Percentiles rank a stretch among this genome's conserved stretches.
Conservation (phyloP, 2,113 vertebrate genomes). For the Lepus europaeus region DNA sequence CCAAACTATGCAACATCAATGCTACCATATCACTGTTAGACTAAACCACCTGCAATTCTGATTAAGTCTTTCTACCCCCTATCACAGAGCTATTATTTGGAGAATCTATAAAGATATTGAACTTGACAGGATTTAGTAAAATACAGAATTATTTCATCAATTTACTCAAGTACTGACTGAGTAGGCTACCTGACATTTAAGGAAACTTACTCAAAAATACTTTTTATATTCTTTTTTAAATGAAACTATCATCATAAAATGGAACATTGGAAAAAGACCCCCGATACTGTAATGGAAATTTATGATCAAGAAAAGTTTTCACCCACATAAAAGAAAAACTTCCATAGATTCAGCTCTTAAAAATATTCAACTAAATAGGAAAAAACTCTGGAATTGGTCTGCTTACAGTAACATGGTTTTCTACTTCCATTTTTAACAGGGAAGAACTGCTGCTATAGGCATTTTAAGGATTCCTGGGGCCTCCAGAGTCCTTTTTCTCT, state of each 20-base stretch:
- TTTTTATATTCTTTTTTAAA: neutral
- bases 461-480: slow-evolving; percentile 7
- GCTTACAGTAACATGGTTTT: neutral
- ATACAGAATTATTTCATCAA: neutral
- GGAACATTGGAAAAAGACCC: fast-evolving
- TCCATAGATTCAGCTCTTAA: neutral
- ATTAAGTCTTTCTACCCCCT: neutral
- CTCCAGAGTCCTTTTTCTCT: neutral
- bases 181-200: neutral
- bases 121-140: neutral
- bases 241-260: neutral
- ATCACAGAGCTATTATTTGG: neutral
- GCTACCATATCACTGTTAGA: neutral
- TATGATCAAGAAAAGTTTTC: neutral
- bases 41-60: neutral
- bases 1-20: neutral
- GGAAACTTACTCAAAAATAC: neutral
- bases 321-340: neutral
- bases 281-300: neutral
- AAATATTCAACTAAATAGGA: neutral
- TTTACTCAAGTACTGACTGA: neutral
- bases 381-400: neutral
- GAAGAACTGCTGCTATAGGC: neutral
- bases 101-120: neutral
- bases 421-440: neutral